Evolutionary conservation across 1,140 invertebrate species (phyloP).

Genomic region (Caenorhabditis latens): DNA sequence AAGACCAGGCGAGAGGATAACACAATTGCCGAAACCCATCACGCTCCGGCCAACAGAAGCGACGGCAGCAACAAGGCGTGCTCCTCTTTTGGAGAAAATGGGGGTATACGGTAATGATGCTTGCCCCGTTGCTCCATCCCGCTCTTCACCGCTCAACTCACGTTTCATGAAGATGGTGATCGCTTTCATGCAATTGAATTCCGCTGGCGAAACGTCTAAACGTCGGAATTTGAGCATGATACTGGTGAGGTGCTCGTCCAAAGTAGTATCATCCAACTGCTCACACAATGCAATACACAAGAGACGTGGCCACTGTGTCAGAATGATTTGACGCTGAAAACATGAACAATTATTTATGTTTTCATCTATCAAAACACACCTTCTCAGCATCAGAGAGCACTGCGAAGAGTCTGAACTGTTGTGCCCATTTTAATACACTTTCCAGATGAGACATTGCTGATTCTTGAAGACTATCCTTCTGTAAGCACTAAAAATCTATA

Average conservation of each 20-base stretch:
- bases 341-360: neutral
- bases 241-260: slow-evolving; percentile 26
- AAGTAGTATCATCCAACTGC: slow-evolving; percentile 1
- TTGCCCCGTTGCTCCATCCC: neutral
- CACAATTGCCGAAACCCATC: slow-evolving; percentile 54
- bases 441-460: neutral
- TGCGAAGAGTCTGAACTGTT: slow-evolving; percentile 8
- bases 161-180: slow-evolving; percentile 56
- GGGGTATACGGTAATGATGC: slow-evolving; percentile 54
- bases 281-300: slow-evolving; percentile 35
- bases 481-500: neutral
- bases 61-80: slow-evolving; percentile 46
- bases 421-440: neutral
- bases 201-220: slow-evolving; percentile 51
- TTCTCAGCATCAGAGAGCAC: slow-evolving; percentile 14
- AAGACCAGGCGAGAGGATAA: slow-evolving; percentile 45
- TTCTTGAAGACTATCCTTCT: slow-evolving; percentile 35
- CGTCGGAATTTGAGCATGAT: slow-evolving; percentile 52
- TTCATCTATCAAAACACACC: neutral
- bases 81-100: neutral
- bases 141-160: neutral
- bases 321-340: slow-evolving; percentile 35
- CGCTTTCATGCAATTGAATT: slow-evolving; percentile 54
- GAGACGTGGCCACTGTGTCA: slow-evolving; percentile 48
- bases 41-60: slow-evolving; percentile 45